Evolutionary conservation across 2,888 invertebrate species (phyloP), one percentile per base, ranked within the genome.

Genomic region (Blastobasis adustella): DNA sequence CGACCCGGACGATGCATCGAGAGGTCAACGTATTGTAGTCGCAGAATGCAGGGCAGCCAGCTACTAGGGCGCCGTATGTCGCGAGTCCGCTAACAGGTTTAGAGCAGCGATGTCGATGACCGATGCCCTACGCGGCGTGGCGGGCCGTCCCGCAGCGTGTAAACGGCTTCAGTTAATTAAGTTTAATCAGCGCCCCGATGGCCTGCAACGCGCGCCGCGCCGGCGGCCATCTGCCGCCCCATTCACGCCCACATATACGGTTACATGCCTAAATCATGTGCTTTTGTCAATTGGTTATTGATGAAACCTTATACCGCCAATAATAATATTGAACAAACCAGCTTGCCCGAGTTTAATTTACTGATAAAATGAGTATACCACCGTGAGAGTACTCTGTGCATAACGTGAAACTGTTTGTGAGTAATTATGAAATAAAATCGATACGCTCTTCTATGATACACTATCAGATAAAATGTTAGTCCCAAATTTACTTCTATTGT

Each of bases 81-180:
- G 23, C 45, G 23, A 10, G 8, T 10, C 10, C 8, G 47, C 50
- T 54, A 54, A 55, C 52, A 58, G 55, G 56, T 56, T 54, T 62
- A 58, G 51, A 49, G 53, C 40, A 49, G 49, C 52, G 54, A 66
- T 62, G 76, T 71, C 76, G 71, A 66, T 73, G 72, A 73, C 76
- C 75, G 73, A 76, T 71, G 68, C 73, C 72, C 65, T 74, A 75
- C 52, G 52, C 45, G 56, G 53, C 52, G 48, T 10, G 51, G 57
- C 54, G 54, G 54, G 53, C 60, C 61, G 59, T 62, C 73, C 67
- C 74, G 70, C 65, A 58, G 69, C 73, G 79, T 74, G 79, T 79
- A 82, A 84, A 87, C 81, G 87, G 87, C 87, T 88, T 88, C 87
- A 85, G 83, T 85, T 88, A 88, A 87, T 88, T 88, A 87, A 86